Evolutionary conservation across 2,888 invertebrate genomes (phyloP).

Genomic region (Portevinia maculata): DNA sequence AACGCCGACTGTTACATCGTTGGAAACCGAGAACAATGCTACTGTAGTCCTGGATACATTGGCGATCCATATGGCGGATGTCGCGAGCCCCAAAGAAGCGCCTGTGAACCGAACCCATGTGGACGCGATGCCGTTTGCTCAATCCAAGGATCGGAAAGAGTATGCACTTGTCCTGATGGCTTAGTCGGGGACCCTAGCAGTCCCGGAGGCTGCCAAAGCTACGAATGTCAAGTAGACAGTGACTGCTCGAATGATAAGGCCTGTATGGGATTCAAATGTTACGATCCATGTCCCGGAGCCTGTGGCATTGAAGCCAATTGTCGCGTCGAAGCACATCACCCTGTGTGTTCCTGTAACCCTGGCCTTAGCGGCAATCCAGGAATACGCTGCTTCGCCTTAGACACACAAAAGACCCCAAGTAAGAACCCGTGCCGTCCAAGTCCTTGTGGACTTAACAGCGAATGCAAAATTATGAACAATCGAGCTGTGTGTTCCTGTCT

Average conservation of each 20-base stretch:
- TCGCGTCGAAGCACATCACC: conserved; percentile 90
- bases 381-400: conserved; percentile 87
- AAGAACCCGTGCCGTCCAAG: conserved; percentile 88
- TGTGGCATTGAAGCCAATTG: conserved; percentile 91
- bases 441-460: conserved; percentile 91
- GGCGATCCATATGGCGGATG: conserved; percentile 93
- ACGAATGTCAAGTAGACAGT: conserved; percentile 91
- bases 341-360: conserved; percentile 89
- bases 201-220: conserved; percentile 88
- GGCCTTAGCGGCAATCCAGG: conserved; percentile 91
- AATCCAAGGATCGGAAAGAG: conserved; percentile 86
- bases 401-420: conserved; percentile 84
- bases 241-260: conserved; percentile 89
- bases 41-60: conserved; percentile 88
- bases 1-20: conserved; percentile 93
- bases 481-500: conserved; percentile 91
- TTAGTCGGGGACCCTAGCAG: conserved; percentile 91
- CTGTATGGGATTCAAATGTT: conserved; percentile 91
- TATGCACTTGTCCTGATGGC: conserved; percentile 90
- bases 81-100: conserved; percentile 86
- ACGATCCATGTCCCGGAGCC: conserved; percentile 91
- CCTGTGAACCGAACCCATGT: conserved; percentile 92
- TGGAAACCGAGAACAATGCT: conserved; percentile 92
- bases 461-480: conserved; percentile 88
- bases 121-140: conserved; percentile 90